Percentiles rank a stretch among this genome's conserved stretches.
Conservation (phyloP, 2,113 vertebrate genomes). For the Typhlomys cinereus region DNA sequence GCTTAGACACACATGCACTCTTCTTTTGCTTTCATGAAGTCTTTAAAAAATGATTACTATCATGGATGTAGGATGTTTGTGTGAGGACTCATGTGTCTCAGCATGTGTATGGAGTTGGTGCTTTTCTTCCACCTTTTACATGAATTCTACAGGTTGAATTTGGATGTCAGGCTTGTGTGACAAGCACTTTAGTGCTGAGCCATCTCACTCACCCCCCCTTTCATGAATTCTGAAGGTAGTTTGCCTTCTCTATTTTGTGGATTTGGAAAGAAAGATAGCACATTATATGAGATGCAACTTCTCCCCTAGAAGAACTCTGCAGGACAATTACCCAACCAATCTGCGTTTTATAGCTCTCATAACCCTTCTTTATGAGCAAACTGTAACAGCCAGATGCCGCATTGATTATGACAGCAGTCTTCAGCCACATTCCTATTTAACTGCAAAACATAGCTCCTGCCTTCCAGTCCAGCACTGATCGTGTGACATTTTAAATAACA, state of each 20-base stretch:
- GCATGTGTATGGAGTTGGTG: too few relatives aligned
- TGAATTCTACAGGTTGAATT: too few relatives aligned
- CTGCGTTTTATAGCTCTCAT: slow-evolving; percentile 67
- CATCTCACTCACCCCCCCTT: too few relatives aligned
- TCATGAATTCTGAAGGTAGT: slow-evolving; percentile 39
- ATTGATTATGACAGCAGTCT: slow-evolving; percentile 63
- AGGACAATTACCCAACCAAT: slow-evolving; percentile 67
- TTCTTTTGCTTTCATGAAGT: not conserved
- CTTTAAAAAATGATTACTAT: too few relatives aligned
- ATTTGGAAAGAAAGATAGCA: slow-evolving; percentile 51
- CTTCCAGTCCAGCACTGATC: slow-evolving; percentile 31
- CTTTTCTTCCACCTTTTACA: too few relatives aligned
- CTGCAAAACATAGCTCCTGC: slow-evolving; percentile 55
- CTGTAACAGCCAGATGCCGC: slow-evolving; percentile 45
- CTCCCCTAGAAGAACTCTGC: slow-evolving; percentile 55
- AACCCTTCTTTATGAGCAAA: slow-evolving; percentile 68
- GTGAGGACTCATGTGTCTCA: too few relatives aligned
- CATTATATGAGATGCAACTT: slow-evolving; percentile 62
- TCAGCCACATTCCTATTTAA: slow-evolving; percentile 62
- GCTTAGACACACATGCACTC: not conserved
- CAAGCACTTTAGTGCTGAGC: too few relatives aligned
- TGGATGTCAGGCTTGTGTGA: too few relatives aligned
- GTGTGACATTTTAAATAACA: slow-evolving; percentile 65
- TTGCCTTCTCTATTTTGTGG: slow-evolving; percentile 53
- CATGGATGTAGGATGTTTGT: too few relatives aligned